These are phyloP conservation scores for Amphimallon solstitiale DNA, from an alignment of 2,888 invertebrate species.

Conservation along the genomic window DNA sequence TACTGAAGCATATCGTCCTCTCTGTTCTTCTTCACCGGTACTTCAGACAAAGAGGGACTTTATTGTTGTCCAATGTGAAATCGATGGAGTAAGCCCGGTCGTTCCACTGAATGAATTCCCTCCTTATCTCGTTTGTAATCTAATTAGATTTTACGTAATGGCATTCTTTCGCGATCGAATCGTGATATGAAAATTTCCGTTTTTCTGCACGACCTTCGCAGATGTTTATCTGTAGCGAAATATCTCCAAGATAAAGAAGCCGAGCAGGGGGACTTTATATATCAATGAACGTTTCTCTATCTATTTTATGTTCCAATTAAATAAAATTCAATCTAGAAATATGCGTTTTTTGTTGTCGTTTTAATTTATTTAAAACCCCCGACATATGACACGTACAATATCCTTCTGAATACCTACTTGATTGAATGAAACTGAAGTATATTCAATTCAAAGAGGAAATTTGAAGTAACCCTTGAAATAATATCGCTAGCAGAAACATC, in stretches of 20 bases:
- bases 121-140: constrained; percentile 30
- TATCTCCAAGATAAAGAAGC: neutral
- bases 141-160: constrained; percentile 31
- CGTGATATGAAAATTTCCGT: constrained; percentile 30
- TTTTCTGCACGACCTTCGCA: neutral
- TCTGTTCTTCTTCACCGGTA: neutral
- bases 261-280: no score
- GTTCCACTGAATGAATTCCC: constrained; percentile 25
- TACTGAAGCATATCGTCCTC: constrained; percentile 40
- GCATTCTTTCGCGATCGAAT: constrained; percentile 25
- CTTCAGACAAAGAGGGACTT: constrained; percentile 7
- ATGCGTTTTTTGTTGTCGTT: no score
- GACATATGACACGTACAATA: no score
- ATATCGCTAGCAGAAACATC: no score
- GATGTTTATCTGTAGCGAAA: neutral
- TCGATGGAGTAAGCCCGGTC: constrained; percentile 25
- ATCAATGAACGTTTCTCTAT: no score
- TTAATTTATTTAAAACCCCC: no score
- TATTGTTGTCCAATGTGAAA: constrained; percentile 32
- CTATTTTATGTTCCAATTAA: no score
- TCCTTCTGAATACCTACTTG: no score
- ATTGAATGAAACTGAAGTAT: no score
- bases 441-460: no score
- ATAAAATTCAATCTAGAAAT: no score
- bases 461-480: no score